phyloP scores from a whole-genome alignment of 1,140 invertebrate genomes.

The Drosophila varians region DNA sequence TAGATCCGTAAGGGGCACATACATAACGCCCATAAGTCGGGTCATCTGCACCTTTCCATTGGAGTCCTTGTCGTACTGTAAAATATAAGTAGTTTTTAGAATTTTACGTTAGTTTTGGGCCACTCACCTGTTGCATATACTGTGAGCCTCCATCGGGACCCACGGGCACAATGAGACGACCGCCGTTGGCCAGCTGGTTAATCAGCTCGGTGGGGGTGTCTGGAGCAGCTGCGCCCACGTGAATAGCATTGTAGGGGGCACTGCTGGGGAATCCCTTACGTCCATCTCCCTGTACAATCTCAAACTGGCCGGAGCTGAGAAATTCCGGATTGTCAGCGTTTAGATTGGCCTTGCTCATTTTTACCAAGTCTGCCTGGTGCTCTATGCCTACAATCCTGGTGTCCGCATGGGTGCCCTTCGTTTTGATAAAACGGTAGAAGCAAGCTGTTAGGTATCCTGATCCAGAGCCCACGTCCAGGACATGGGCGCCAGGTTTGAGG shows the following conservation, averaged over 20 bases:
- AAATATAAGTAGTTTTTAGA: background rate
- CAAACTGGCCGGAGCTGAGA: constrained; percentile 87
- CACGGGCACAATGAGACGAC: constrained; percentile 95
- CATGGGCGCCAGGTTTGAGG: constrained; percentile 90
- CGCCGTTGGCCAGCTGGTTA: constrained; percentile 90
- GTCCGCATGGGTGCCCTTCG: constrained; percentile 85
- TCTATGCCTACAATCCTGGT: constrained; percentile 94
- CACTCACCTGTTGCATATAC: constrained; percentile 88
- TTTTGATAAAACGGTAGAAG: constrained; percentile 87
- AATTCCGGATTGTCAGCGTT: constrained; percentile 89
- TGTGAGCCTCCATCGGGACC: constrained; percentile 93
- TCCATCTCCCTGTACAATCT: constrained; percentile 93
- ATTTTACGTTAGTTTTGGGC: background rate
- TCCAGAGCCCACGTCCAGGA: constrained; percentile 97
- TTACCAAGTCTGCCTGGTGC: constrained; percentile 94
- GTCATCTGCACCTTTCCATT: constrained; percentile 92
- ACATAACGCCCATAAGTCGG: constrained; percentile 97
- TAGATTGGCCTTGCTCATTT: constrained; percentile 91
- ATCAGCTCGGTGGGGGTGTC: constrained; percentile 89
- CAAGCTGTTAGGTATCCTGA: constrained; percentile 98
- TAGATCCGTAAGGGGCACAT: constrained; percentile 96
- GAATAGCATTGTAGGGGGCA: constrained; percentile 88
- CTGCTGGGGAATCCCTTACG: constrained; percentile 89
- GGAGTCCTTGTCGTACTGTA: constrained; percentile 92
- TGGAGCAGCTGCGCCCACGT: constrained; percentile 94